Percentiles rank a stretch among this genome's conserved stretches.
Evolutionary conservation across 2,797 vertebrate genomes (phyloP).

Genomic region (Sebastes elongatus): DNA sequence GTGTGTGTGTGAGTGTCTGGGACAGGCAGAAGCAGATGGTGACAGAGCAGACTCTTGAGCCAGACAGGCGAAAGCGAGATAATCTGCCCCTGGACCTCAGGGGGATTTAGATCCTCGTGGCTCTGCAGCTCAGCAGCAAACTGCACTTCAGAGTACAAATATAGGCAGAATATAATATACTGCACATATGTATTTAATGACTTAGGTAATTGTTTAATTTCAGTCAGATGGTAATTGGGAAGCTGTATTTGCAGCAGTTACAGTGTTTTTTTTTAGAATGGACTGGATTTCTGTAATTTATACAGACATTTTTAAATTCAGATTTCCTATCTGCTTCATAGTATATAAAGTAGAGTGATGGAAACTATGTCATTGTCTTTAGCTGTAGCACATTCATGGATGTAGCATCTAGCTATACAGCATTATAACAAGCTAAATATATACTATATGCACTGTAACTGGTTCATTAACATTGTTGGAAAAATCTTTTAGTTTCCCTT

Average conservation of each 20-base stretch:
- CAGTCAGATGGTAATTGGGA: not conserved
- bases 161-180: not conserved
- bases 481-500: not conserved
- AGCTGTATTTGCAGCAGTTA: not conserved
- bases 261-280: not conserved
- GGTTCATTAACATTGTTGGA: not conserved
- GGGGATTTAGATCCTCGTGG: slow-evolving; percentile 4
- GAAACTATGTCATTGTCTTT: not conserved
- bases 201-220: not conserved
- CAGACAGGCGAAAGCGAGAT: slow-evolving; percentile 33
- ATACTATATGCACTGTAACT: not conserved
- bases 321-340: not conserved
- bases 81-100: slow-evolving; percentile 33
- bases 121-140: slow-evolving; percentile 16
- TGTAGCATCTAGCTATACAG: not conserved
- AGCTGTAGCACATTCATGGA: not conserved
- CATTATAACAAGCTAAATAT: not conserved
- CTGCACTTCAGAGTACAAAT: slow-evolving; percentile 3
- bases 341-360: not conserved
- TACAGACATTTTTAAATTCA: not conserved
- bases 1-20: too few species aligned
- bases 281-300: not conserved
- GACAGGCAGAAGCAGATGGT: slow-evolving; percentile 51
- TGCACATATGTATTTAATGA: not conserved
- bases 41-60: slow-evolving; percentile 36